These are phyloP conservation scores for Drosophila albomicans DNA, from an alignment of 1,140 invertebrate genomes.

Conservation along the genomic window DNA sequence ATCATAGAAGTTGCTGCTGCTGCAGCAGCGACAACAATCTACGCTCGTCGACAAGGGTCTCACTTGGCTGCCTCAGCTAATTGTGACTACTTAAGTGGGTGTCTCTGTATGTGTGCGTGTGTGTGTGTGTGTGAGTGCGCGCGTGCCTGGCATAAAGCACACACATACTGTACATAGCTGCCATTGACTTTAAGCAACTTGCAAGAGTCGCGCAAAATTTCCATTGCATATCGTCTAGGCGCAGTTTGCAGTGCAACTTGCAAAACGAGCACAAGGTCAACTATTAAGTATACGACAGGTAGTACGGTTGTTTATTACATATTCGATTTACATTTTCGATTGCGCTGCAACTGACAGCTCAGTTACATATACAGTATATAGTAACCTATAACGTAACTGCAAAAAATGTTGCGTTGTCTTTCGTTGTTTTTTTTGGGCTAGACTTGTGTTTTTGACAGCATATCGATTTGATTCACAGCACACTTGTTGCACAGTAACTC, in stretches of 20 bases:
- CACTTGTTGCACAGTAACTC: conserved; percentile 28
- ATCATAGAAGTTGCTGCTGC: background rate
- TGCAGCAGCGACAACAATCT: conserved; percentile 25
- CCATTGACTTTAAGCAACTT: conserved; percentile 53
- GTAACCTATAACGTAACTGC: conserved; percentile 6
- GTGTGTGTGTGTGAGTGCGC: conserved; percentile 26
- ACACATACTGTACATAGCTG: background rate
- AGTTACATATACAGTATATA: too few relatives aligned
- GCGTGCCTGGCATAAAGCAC: conserved; percentile 38
- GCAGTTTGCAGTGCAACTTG: conserved; percentile 58
- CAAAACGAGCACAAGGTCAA: conserved; percentile 60
- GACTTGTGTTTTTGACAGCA: conserved; percentile 16
- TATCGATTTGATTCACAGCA: background rate
- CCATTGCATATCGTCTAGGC: conserved; percentile 61
- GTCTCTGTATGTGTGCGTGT: conserved; percentile 9
- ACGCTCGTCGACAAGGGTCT: conserved; percentile 49
- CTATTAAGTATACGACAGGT: background rate
- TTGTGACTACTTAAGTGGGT: conserved; percentile 55
- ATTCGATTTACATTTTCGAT: conserved; percentile 12
- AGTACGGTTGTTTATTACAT: conserved; percentile 11
- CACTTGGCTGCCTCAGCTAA: conserved; percentile 44
- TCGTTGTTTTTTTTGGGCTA: background rate
- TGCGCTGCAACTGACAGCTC: conserved; percentile 1
- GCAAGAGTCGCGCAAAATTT: conserved; percentile 55
- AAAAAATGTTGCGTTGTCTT: background rate